Conservation (phyloP, 2,113 vertebrate species). For the Cynocephalus volans region DNA sequence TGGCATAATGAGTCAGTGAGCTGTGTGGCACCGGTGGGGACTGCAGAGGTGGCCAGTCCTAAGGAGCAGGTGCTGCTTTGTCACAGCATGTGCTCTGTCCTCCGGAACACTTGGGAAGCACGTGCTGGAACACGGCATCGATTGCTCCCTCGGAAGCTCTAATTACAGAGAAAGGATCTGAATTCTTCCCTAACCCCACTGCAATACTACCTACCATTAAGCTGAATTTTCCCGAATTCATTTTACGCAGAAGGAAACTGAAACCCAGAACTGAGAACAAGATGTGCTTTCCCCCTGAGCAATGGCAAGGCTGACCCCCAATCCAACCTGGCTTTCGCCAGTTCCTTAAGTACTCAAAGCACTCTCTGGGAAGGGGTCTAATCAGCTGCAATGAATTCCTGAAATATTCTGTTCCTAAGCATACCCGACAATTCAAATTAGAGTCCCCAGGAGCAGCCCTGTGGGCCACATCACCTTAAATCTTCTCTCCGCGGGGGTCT, state of each 20-base stretch:
- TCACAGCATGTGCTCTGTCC: background rate
- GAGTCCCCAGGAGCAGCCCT: background rate
- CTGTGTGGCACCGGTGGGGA: background rate
- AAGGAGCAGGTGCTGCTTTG: too few species aligned
- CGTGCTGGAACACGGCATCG: too few species aligned
- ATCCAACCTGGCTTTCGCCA: background rate
- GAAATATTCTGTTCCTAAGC: constrained; percentile 43
- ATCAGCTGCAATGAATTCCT: background rate
- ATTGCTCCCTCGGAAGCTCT: background rate
- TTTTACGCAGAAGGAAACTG: constrained; percentile 17
- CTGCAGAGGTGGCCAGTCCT: accelerated
- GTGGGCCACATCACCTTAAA: constrained; percentile 54
- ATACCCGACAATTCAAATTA: background rate
- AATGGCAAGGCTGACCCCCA: background rate
- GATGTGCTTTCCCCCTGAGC: background rate
- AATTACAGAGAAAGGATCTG: background rate
- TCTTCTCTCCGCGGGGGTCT: constrained; percentile 30
- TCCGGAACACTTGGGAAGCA: too few species aligned
- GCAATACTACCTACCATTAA: background rate
- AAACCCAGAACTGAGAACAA: constrained; percentile 46
- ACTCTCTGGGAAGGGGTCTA: background rate
- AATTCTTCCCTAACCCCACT: background rate
- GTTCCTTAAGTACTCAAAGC: background rate
- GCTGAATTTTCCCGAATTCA: background rate
- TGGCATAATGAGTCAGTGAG: background rate